Conservation (phyloP, 2,797 vertebrate species). For the Pangasius mekongensis region DNA sequence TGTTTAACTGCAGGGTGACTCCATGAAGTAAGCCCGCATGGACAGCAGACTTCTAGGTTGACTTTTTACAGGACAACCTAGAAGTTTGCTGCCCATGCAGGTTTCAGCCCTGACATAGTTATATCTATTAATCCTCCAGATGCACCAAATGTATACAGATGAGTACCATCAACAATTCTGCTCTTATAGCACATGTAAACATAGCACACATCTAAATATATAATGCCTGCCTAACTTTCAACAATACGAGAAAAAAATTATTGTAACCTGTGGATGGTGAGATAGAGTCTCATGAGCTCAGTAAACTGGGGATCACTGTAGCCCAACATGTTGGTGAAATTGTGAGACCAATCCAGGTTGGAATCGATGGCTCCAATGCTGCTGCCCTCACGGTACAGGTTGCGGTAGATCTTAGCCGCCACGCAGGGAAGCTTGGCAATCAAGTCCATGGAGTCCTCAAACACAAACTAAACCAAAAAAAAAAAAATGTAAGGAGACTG, state of each 20-base stretch:
- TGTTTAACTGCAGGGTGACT: background rate
- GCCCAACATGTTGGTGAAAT: constrained; percentile 98
- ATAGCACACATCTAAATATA: background rate
- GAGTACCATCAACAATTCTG: background rate
- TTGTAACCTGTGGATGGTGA: constrained; percentile 94
- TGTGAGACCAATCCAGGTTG: constrained; percentile 95
- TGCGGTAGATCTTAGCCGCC: constrained; percentile 97
- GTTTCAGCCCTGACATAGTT: background rate
- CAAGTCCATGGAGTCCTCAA: constrained; percentile 97
- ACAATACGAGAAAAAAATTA: background rate
- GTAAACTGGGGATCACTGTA: constrained; percentile 90
- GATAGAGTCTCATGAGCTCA: constrained; percentile 97
- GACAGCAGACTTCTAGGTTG: too few relatives aligned
- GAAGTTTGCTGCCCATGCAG: background rate
- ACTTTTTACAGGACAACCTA: background rate
- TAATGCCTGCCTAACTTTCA: background rate
- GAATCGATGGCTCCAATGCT: constrained; percentile 97
- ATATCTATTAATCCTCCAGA: background rate
- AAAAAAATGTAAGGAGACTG: background rate
- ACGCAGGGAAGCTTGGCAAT: constrained; percentile 96
- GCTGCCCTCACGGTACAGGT: constrained; percentile 94
- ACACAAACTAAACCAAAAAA: constrained; percentile 78
- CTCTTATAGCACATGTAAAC: background rate
- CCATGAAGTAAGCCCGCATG: too few relatives aligned
- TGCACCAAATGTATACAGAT: background rate